These are phyloP conservation scores for Macroteleia sp. DNA, from an alignment of 2,888 invertebrate species.

Conservation along the genomic window DNA sequence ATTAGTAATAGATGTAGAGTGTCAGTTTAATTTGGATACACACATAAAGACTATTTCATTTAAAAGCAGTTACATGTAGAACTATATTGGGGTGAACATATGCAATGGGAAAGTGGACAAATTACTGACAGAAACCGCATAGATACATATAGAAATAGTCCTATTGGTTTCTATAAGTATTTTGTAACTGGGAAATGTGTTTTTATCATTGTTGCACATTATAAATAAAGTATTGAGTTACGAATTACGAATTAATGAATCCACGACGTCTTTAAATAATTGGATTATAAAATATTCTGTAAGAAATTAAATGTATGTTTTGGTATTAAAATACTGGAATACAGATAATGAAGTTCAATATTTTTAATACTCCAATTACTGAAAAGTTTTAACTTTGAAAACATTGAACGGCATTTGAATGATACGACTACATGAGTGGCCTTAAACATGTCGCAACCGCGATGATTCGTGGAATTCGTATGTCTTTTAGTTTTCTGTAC, in stretches of 20 bases:
- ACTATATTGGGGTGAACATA: no score
- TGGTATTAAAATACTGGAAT: constrained; percentile 38
- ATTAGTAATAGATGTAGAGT: no score
- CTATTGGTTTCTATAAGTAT: no score
- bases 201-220: constrained; percentile 26
- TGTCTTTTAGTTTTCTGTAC: no score
- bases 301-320: constrained; percentile 37
- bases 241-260: constrained; percentile 45
- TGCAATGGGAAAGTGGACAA: no score
- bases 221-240: constrained; percentile 39
- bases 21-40: no score
- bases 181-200: no score
- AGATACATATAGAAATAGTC: no score
- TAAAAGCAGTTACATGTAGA: no score
- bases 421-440: neutral
- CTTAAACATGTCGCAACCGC: neutral
- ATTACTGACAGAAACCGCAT: no score
- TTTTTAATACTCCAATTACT: constrained; percentile 44
- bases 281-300: constrained; percentile 48
- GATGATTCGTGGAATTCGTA: no score
- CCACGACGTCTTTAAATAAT: constrained; percentile 43
- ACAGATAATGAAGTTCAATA: constrained; percentile 35
- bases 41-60: no score
- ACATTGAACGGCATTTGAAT: neutral
- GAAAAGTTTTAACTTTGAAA: constrained; percentile 4